Percentiles rank a stretch among this genome's conserved stretches.
These are phyloP conservation scores for Cygnus olor DNA, from an alignment of 2,797 vertebrate genomes.

Conservation along the genomic window DNA sequence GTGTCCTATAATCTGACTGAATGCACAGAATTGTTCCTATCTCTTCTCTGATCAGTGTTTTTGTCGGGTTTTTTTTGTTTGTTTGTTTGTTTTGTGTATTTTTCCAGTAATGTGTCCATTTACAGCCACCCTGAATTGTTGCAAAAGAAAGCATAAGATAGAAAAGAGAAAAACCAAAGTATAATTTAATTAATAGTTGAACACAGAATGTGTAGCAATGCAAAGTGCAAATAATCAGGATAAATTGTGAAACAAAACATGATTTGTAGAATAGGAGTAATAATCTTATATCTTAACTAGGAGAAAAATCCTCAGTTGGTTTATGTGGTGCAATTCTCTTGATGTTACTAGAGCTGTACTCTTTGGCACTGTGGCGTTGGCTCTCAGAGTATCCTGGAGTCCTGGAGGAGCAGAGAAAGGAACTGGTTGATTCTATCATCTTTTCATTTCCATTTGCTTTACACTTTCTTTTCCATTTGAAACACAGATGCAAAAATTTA, in stretches of 20 bases:
- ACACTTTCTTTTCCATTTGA: neutral
- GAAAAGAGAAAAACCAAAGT: neutral
- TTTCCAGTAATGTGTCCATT: neutral
- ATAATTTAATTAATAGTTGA: neutral
- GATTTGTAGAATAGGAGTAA: neutral
- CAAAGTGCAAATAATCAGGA: neutral
- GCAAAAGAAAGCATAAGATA: neutral
- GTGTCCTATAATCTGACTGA: neutral
- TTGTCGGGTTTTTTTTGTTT: no score
- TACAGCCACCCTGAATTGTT: neutral
- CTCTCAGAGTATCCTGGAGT: neutral
- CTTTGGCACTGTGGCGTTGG: neutral
- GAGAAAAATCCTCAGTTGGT: neutral
- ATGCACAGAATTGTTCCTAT: neutral
- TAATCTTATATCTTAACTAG: neutral
- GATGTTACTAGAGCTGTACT: neutral
- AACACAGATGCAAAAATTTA: neutral
- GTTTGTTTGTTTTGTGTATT: neutral
- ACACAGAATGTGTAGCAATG: neutral
- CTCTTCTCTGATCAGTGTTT: neutral
- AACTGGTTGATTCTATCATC: neutral
- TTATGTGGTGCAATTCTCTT: neutral
- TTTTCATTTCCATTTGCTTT: neutral
- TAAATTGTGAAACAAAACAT: neutral
- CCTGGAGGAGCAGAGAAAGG: neutral